Evolutionary conservation across 2,797 vertebrate species (phyloP).

Genomic region (Parotocinclus haroldoi): DNA sequence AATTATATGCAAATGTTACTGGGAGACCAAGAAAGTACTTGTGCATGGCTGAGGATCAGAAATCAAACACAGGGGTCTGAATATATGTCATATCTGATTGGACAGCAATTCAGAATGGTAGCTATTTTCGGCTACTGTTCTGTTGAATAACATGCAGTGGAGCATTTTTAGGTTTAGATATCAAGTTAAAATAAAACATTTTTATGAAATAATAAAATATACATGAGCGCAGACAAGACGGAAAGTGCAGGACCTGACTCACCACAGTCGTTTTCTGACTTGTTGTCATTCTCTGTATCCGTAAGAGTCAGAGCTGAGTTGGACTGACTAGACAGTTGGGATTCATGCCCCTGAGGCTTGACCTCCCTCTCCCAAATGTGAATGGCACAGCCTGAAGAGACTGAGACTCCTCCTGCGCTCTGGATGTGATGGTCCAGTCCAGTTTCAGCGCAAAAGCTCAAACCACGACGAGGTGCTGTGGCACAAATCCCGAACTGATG

Average conservation of each 20-base stretch:
- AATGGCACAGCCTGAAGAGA: conserved; percentile 93
- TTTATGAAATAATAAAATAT: not conserved
- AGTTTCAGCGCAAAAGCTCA: conserved; percentile 93
- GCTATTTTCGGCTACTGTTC: too few relatives aligned
- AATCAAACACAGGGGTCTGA: too few relatives aligned
- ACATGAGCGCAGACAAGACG: not conserved
- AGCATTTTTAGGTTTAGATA: too few relatives aligned
- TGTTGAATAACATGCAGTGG: too few relatives aligned
- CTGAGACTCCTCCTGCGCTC: conserved; percentile 79
- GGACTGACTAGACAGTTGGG: conserved; percentile 93
- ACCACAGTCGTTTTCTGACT: conserved; percentile 94
- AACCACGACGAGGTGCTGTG: conserved; percentile 82
- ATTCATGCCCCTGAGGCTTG: conserved; percentile 85
- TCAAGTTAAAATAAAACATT: too few relatives aligned
- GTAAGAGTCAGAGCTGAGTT: conserved; percentile 97
- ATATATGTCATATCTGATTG: too few relatives aligned
- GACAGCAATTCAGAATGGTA: too few relatives aligned
- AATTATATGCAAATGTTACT: not conserved
- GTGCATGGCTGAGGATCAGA: too few relatives aligned
- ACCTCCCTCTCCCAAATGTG: conserved; percentile 90
- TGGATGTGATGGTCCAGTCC: conserved; percentile 88
- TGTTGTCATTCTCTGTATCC: conserved; percentile 97
- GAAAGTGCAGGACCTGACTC: conserved; percentile 62
- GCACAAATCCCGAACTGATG: conserved; percentile 97
- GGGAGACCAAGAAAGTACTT: not conserved